Conservation (phyloP, 2,888 invertebrate species). For the Metallyticus violacea region DNA sequence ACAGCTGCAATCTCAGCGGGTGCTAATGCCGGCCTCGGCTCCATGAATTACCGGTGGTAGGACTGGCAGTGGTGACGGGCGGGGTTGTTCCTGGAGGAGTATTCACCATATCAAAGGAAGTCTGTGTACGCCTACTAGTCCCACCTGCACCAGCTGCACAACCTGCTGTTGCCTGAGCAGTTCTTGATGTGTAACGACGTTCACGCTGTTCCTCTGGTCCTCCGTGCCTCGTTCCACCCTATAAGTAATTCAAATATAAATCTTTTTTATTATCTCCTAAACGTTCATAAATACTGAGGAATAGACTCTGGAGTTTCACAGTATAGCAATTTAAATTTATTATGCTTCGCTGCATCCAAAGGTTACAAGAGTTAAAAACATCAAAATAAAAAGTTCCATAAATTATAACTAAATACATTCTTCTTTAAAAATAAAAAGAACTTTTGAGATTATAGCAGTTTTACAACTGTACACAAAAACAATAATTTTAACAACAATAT, state of each 20-base stretch:
- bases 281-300: too few species aligned
- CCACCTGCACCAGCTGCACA: conserved; percentile 29
- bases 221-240: conserved; percentile 50
- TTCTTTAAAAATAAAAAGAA: too few species aligned
- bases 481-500: too few species aligned
- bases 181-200: conserved; percentile 39
- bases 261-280: too few species aligned
- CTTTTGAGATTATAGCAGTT: too few species aligned
- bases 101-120: conserved; percentile 30
- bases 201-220: conserved; percentile 49
- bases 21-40: conserved; percentile 16
- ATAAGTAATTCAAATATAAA: not conserved
- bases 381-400: too few species aligned
- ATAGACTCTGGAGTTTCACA: too few species aligned
- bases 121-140: conserved; percentile 42
- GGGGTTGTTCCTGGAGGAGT: conserved; percentile 39
- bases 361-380: too few species aligned
- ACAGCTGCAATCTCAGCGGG: not conserved
- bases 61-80: conserved; percentile 48
- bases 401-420: too few species aligned
- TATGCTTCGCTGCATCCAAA: too few species aligned
- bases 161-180: conserved; percentile 30
- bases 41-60: conserved; percentile 43
- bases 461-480: too few species aligned
- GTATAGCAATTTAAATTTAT: too few species aligned